Base-by-base conservation (phyloP, 1,140 invertebrate species). In the Tetragnatha versicolor region DNA sequence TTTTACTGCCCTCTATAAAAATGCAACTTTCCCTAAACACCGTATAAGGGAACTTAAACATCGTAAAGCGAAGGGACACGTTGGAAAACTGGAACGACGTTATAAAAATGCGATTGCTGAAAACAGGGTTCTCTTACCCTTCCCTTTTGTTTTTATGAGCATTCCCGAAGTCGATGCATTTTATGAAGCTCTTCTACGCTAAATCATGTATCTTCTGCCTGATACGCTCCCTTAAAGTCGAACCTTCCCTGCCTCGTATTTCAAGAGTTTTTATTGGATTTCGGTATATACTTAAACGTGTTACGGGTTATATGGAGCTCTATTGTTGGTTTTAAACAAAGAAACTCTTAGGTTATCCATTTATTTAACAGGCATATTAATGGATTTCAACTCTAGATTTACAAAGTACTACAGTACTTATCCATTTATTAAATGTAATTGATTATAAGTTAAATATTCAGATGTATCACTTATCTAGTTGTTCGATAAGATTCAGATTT, bases 141-240 rank as follows among this genome's bases (percentile, higher is more conserved):
- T 27, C 5, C n/a, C 14, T 27, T n/a, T 31, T 58, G 5, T 10
- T 58, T 58, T 58, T 58, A 58, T 58, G 55, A n/a, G 55, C 12
- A 31, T 17, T 31, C 31, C 31, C 17, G 20, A 58, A 58, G 31
- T 58, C 55, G 31, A 33, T 58, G 55, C 29, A 22, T 58, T 58
- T 58, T 58, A 58, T 58, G 55, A 58, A 58, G 29, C 55, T 33
- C 35, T n/a, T 58, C 29, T n/a, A n/a, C 17, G 2, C 55, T 58
- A 58, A 58, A 58, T 58, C 55, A 17, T 58, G 29, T 58, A 33
- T 58, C 2, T 14, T 58, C 7, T 14, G 10, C 14, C 31, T 31
- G 29, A 33, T 58, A 31, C 55, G 31, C 29, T 58, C n/a, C n/a
- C 29, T 58, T 58, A n/a, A n/a, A 31, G 35, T n/a, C 29, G 55